These are phyloP conservation scores for Cololabis saira DNA, from an alignment of 2,113 vertebrate genomes.

Conservation along the genomic window DNA sequence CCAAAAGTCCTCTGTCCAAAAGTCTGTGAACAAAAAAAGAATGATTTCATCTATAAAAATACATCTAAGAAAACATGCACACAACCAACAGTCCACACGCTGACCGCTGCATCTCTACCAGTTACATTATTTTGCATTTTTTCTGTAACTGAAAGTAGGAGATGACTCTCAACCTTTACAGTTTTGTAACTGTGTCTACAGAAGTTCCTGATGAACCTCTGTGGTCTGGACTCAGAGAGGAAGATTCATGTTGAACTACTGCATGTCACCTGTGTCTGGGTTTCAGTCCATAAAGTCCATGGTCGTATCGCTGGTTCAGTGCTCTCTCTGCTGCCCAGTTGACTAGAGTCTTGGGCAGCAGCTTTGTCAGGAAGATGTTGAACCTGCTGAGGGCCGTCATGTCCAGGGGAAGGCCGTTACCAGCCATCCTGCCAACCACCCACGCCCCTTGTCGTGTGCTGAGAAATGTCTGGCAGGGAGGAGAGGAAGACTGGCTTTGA, in stretches of 20 bases:
- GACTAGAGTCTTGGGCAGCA: conserved; percentile 74
- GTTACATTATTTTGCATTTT: no score
- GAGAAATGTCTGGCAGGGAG: no score
- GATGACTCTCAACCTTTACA: no score
- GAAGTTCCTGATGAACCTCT: not conserved
- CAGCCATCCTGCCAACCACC: conserved; percentile 55
- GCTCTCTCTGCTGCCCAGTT: conserved; percentile 65
- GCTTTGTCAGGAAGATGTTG: conserved; percentile 62
- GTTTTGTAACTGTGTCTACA: not conserved
- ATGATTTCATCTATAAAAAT: not conserved
- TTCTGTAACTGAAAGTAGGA: no score
- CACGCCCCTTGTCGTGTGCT: no score
- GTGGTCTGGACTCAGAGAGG: not conserved
- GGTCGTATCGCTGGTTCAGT: conserved; percentile 81
- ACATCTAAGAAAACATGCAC: no score
- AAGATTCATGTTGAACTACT: not conserved
- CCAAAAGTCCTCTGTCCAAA: conserved; percentile 63
- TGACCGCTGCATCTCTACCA: no score
- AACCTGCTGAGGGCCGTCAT: conserved; percentile 77
- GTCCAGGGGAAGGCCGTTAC: conserved; percentile 88
- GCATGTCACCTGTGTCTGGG: conserved; percentile 83
- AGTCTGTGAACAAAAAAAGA: conserved; percentile 44
- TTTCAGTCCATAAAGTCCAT: conserved; percentile 79
- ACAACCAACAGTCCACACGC: no score
- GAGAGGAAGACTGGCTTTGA: not conserved